These are phyloP conservation scores for Eurosta solidaginis DNA, from an alignment of 1,140 invertebrate genomes.

Conservation along the genomic window DNA sequence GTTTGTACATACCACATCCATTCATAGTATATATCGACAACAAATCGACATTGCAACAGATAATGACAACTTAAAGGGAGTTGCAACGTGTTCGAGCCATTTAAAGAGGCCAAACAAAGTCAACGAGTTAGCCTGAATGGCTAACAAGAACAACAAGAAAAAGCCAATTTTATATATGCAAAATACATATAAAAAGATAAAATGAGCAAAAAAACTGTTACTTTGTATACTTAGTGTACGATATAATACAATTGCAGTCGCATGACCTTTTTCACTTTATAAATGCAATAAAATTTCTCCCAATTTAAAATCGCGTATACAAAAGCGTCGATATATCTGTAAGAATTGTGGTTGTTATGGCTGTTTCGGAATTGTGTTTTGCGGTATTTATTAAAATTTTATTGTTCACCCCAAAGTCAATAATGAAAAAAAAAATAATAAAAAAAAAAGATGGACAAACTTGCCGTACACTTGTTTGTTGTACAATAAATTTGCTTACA, in stretches of 20 bases:
- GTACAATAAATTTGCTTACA: too few species aligned
- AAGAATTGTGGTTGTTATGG: background rate
- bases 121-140: slow-evolving; percentile 5
- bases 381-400: slow-evolving; percentile 26
- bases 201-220: background rate
- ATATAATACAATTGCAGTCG: slow-evolving; percentile 2
- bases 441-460: background rate
- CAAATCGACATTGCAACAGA: slow-evolving; percentile 10
- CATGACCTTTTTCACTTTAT: slow-evolving; percentile 27
- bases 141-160: background rate
- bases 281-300: slow-evolving; percentile 25
- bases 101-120: slow-evolving; percentile 12
- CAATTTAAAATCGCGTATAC: slow-evolving; percentile 4
- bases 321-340: background rate
- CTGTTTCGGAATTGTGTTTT: background rate
- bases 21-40: background rate
- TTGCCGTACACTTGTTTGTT: too few species aligned
- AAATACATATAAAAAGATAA: background rate
- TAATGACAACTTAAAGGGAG: slow-evolving; percentile 27
- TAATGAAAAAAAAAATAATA: background rate
- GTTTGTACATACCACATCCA: background rate
- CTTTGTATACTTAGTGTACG: too few species aligned
- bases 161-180: too few species aligned
- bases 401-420: slow-evolving; percentile 18
- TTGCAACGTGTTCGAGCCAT: slow-evolving; percentile 13